Evolutionary conservation across 2,888 invertebrate genomes (phyloP).

Genomic region (Clivina fossor): DNA sequence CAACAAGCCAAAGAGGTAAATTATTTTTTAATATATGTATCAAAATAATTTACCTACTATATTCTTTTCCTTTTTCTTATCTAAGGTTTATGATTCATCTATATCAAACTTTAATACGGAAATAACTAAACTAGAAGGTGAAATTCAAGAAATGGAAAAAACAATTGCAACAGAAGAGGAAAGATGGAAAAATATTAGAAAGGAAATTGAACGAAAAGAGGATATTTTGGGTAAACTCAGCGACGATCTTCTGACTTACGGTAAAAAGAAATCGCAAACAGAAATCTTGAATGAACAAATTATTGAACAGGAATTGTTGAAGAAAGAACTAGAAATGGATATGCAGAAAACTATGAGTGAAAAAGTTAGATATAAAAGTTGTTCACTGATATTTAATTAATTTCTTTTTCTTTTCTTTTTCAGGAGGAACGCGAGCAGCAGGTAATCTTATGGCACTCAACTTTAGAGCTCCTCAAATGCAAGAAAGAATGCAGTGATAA

Average conservation of each 20-base stretch:
- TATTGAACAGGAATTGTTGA: conserved; percentile 59
- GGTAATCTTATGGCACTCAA: conserved; percentile 24
- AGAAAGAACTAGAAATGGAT: conserved; percentile 32
- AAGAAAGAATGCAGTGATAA: no score
- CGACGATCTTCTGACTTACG: conserved; percentile 53
- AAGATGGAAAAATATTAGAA: conserved; percentile 59
- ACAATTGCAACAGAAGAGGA: conserved; percentile 57
- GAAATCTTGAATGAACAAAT: conserved; percentile 65
- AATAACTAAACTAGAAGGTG: conserved; percentile 60
- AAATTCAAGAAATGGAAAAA: conserved; percentile 58
- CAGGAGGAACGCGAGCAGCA: conserved; percentile 27
- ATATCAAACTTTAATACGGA: conserved; percentile 59
- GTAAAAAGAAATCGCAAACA: conserved; percentile 58
- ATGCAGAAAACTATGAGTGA: conserved; percentile 29
- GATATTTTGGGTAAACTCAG: conserved; percentile 58
- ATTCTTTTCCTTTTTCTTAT: no score
- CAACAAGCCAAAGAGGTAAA: conserved; percentile 39
- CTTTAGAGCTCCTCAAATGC: conserved; percentile 21
- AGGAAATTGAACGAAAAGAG: conserved; percentile 60
- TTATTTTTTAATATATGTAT: background rate
- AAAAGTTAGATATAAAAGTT: no score
- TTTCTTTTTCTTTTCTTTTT: conserved; percentile 1
- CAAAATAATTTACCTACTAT: no score
- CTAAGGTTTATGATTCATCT: conserved; percentile 64
- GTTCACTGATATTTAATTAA: no score